These are phyloP conservation scores for Vombatus ursinus DNA, from an alignment of 2,113 vertebrate genomes.

Conservation along the genomic window DNA sequence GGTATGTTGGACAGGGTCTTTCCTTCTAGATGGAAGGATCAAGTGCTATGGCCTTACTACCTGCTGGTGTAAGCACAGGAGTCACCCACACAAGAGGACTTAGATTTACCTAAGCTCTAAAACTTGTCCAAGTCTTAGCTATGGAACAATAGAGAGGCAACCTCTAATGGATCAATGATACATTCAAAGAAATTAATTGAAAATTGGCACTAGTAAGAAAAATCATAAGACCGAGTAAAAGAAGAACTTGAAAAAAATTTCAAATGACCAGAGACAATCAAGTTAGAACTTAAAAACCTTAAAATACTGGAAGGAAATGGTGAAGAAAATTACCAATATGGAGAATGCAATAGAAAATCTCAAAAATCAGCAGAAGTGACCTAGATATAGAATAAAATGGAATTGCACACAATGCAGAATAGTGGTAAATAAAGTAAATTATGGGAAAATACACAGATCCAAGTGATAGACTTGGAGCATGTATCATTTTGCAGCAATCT, in stretches of 20 bases:
- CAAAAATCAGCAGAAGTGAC: neutral
- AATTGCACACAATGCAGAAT: neutral
- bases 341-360: neutral
- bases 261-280: neutral
- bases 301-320: neutral
- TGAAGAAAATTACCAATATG: neutral
- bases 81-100: neutral
- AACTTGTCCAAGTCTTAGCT: neutral
- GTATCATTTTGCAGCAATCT: neutral
- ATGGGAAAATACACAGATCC: neutral
- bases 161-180: neutral
- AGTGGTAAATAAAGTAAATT: neutral
- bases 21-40: neutral
- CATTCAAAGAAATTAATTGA: too few relatives aligned
- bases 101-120: neutral
- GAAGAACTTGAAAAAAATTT: neutral
- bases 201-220: neutral
- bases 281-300: neutral
- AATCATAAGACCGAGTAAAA: neutral
- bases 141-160: neutral
- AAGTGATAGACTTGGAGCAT: neutral
- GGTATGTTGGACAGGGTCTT: neutral
- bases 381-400: neutral
- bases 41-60: neutral
- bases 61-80: neutral